These are phyloP conservation scores for Eristalis pertinax DNA, from an alignment of 2,888 invertebrate genomes.

Conservation along the genomic window DNA sequence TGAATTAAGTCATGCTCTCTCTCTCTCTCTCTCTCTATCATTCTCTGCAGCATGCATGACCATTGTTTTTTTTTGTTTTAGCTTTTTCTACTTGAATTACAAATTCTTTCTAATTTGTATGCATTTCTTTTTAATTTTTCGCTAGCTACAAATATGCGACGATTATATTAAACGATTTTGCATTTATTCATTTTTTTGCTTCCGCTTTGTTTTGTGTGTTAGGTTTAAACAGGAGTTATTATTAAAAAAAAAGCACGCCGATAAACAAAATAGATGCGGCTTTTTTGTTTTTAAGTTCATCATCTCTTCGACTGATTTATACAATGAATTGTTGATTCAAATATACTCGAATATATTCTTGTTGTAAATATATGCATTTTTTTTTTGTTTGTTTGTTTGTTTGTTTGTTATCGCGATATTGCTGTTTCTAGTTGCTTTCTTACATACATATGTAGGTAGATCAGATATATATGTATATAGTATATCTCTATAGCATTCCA, in stretches of 20 bases:
- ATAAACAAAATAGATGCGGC: constrained; percentile 44
- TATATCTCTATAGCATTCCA: constrained; percentile 37
- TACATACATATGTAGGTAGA: constrained; percentile 46
- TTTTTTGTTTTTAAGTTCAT: constrained; percentile 19
- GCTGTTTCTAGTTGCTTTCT: constrained; percentile 47
- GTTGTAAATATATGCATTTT: constrained; percentile 9
- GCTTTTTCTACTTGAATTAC: constrained; percentile 8
- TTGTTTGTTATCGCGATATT: constrained; percentile 28
- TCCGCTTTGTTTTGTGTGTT: constrained; percentile 19
- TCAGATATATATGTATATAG: constrained; percentile 31
- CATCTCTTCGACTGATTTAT: constrained; percentile 33
- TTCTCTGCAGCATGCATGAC: background rate
- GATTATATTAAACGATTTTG: constrained; percentile 54
- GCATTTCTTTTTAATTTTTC: constrained; percentile 18
- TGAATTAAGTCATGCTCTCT: constrained; percentile 32
- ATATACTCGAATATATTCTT: background rate
- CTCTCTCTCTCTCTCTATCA: background rate
- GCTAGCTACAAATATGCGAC: constrained; percentile 67
- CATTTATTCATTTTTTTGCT: constrained; percentile 23
- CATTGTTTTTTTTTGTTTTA: background rate
- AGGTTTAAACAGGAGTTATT: constrained; percentile 8
- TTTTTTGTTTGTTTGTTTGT: background rate
- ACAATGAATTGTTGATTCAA: constrained; percentile 34
- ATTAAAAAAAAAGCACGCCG: constrained; percentile 39
- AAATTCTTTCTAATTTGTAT: constrained; percentile 22